Evolutionary conservation across 2,888 invertebrate genomes (phyloP), one percentile per base, ranked within the genome.

Genomic region (Lamproptera curius): DNA sequence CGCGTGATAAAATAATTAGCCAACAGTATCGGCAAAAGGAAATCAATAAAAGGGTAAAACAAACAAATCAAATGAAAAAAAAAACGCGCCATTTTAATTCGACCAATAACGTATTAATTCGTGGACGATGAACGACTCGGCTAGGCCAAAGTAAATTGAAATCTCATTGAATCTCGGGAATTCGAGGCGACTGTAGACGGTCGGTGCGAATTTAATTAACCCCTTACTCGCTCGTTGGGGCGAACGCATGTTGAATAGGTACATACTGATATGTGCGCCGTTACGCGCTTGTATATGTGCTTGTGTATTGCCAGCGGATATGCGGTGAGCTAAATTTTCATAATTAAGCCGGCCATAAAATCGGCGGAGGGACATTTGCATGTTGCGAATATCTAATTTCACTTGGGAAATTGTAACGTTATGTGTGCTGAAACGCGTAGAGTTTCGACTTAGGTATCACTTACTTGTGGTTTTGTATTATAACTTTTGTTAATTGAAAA

Each of bases 181-280:
- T 85, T 80, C 74, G 78, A 76, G 74, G 73, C 74, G 74, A 74
- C 76, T 83, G 76, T 78, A 76, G 80, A 65, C 72, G 75, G 73
- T 76, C 81, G 79, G 82, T 84, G 86, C 82, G 81, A 87, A 86
- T 85, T 86, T 86, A 87, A 87, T 87, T 86, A 86, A 86, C 85
- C 85, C 84, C 79, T 83, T 76, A 73, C 70, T 66, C 70, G 79
- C 78, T 80, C 77, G 80, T 71, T 73, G 76, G 75, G 71, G 68
- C 76, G 68, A 66, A 69, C 70, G 66, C 63, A 52, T 58, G 58
- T 55, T 39, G 59, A 55, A 56, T 53, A 53, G 50, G 51, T 56
- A 57, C 59, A n/a, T 13, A 6, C 33, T 16, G 11, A 9, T 34
- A 16, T 23, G 36, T 28, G 33, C 36, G 44, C 49, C 23, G 9